Percentiles rank a stretch among this genome's conserved stretches.
These are phyloP conservation scores for Papilio protenor DNA, from an alignment of 2,888 invertebrate species.

Conservation along the genomic window DNA sequence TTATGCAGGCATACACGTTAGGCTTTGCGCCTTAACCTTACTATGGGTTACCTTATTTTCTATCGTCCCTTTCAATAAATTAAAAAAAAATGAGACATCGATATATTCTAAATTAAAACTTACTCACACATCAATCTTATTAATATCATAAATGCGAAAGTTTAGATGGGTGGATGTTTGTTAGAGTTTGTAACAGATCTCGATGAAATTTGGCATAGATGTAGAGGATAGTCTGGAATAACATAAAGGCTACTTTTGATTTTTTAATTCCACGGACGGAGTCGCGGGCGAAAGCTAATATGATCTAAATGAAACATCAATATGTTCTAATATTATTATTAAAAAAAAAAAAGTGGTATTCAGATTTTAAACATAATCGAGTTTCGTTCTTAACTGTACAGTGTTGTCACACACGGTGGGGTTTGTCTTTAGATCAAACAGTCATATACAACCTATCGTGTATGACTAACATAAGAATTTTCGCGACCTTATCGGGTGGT, in stretches of 20 bases:
- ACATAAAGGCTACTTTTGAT: no score
- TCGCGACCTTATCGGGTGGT: slow-evolving; percentile 35
- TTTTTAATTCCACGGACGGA: no score
- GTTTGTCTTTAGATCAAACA: not conserved
- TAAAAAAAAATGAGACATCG: not conserved
- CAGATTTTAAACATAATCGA: not conserved
- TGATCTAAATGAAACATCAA: not conserved
- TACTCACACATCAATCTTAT: no score
- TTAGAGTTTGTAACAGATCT: no score
- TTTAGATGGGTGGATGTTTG: no score
- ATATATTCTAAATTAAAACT: no score
- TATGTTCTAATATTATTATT: not conserved
- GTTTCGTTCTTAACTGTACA: no score
- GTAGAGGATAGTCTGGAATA: no score
- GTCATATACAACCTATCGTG: not conserved
- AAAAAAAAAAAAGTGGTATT: not conserved
- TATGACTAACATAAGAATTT: not conserved
- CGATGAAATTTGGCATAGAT: no score
- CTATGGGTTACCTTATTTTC: not conserved
- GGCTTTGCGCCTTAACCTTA: not conserved
- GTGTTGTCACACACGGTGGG: not conserved
- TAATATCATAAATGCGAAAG: no score
- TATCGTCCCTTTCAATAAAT: no score
- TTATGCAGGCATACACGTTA: not conserved
- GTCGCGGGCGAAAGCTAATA: no score